phyloP scores from a whole-genome alignment of 2,797 vertebrate species.

The Setipinna tenuifilis region DNA sequence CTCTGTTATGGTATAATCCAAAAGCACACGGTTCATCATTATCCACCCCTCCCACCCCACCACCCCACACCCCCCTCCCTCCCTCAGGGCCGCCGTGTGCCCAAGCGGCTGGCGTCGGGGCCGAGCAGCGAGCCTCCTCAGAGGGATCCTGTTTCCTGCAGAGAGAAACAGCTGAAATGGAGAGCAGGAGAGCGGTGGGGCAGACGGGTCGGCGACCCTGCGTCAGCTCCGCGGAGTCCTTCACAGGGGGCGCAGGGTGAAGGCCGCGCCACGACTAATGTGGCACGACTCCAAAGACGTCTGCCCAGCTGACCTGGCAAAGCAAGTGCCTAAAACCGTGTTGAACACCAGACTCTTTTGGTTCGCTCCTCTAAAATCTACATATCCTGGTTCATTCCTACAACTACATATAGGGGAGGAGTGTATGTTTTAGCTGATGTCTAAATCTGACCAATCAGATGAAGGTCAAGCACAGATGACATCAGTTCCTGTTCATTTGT shows the following conservation, averaged over 20 bases:
- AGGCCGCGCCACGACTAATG: neutral
- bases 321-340: too few species aligned
- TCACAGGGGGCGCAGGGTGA: neutral
- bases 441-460: neutral
- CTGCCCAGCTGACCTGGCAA: neutral
- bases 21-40: neutral
- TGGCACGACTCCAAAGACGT: neutral
- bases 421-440: neutral
- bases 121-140: neutral
- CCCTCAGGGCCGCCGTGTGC: neutral
- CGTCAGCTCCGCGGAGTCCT: conserved; percentile 4
- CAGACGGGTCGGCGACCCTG: too few species aligned
- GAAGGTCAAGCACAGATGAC: neutral
- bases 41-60: neutral
- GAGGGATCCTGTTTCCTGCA: conserved; percentile 13
- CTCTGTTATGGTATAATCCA: too few species aligned
- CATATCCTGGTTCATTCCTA: neutral
- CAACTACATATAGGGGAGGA: neutral
- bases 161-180: conserved; percentile 10
- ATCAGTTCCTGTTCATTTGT: neutral
- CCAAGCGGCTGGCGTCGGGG: neutral
- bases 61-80: neutral
- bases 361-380: too few species aligned
- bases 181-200: neutral
- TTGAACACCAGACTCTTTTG: too few species aligned